These are phyloP conservation scores for Heliocidaris erythrogramma DNA, from an alignment of 35 echinoderm and acorn worm species.

Conservation along the genomic window DNA sequence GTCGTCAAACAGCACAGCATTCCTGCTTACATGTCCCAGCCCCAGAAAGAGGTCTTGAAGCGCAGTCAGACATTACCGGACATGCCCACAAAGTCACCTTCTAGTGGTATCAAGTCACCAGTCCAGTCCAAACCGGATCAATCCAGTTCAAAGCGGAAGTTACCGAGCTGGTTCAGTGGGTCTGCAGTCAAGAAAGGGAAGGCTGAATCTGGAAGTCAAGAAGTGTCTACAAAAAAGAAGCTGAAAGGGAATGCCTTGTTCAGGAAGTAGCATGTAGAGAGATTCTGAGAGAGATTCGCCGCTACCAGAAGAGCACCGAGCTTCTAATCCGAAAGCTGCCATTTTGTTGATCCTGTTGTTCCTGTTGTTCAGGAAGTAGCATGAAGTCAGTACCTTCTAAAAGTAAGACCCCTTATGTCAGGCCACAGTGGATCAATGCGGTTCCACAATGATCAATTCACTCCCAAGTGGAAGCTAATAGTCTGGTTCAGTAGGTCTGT, in stretches of 20 bases:
- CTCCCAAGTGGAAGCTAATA: constrained; percentile 28
- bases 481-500: constrained; percentile 38
- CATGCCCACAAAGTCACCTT: constrained; percentile 18
- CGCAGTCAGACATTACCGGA: neutral
- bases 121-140: neutral
- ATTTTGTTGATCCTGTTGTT: no score
- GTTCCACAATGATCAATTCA: no score
- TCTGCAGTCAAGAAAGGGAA: constrained; percentile 53
- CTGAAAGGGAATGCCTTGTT: constrained; percentile 61
- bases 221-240: constrained; percentile 13
- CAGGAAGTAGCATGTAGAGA: no score
- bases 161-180: constrained; percentile 51
- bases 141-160: constrained; percentile 46
- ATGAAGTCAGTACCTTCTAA: neutral
- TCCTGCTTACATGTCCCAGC: constrained; percentile 3
- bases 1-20: constrained; percentile 33
- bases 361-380: no score
- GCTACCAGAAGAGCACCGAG: no score
- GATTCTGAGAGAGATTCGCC: no score
- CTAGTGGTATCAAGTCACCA: neutral
- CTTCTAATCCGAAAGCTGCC: no score
- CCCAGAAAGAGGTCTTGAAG: constrained; percentile 10
- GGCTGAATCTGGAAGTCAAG: neutral
- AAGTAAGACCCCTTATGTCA: neutral
- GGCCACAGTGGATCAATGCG: neutral